Conservation (phyloP, 2,797 vertebrate genomes). For the Lagodon rhomboides region DNA sequence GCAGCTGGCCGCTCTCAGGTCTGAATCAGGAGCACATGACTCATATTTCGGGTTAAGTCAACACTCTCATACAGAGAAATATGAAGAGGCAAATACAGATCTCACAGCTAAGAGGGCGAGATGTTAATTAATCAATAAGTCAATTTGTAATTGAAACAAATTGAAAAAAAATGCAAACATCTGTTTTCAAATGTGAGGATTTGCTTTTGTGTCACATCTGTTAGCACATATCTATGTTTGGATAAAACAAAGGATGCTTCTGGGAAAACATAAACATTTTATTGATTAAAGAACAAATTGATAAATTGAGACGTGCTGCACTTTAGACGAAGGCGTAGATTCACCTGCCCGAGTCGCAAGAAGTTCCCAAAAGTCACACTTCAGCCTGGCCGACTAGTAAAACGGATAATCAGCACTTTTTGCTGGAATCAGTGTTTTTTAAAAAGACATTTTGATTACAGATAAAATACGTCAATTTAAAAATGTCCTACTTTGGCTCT, state of each 20-base stretch:
- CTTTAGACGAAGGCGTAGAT: no score
- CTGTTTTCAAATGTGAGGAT: neutral
- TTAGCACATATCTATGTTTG: neutral
- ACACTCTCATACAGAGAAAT: neutral
- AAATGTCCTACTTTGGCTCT: no score
- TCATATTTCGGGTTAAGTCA: conserved; percentile 32
- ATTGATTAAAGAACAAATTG: neutral
- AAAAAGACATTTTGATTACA: no score
- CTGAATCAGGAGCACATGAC: conserved; percentile 40
- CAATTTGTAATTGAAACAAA: neutral
- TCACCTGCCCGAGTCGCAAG: no score
- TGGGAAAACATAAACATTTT: no score
- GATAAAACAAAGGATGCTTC: neutral
- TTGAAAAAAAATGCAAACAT: neutral
- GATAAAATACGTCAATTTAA: no score
- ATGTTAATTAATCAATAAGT: neutral
- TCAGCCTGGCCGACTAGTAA: no score
- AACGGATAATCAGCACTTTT: no score
- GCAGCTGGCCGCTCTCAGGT: conserved; percentile 60
- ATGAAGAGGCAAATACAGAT: conserved; percentile 17
- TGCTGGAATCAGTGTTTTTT: no score
- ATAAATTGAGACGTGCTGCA: no score
- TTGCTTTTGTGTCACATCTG: neutral
- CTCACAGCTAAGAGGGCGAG: neutral
- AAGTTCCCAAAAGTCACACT: no score